Evolutionary conservation across 2,797 vertebrate genomes (phyloP), one percentile per base, ranked within the genome.

Genomic region (Aldrovandia affinis): DNA sequence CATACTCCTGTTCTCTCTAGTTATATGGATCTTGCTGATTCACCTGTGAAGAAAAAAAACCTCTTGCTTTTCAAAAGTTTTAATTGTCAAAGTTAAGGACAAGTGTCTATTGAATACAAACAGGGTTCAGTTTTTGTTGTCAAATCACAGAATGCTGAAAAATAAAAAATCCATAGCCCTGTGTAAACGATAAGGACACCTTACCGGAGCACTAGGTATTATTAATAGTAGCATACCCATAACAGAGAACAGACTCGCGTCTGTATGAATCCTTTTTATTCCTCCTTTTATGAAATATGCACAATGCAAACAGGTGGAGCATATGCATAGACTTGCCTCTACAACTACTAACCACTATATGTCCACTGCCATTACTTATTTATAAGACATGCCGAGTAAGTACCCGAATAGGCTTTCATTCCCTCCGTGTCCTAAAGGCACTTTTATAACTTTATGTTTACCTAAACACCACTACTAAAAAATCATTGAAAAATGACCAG

Each of bases 311-410:
- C 95, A 96, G 94, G 94, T 94, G 94, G 94, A 92, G 94, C 93
- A 94, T 95, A 95, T 95, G 94, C 87, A 88, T 86, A 89, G 94
- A 93, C 93, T 91, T 92, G 94, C 94, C 93, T 93, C 92, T 89
- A 93, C 94, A 89, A 89, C 91, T 93, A 93, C 94, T 95, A 96
- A 96, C 95, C 94, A 79, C 95, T 95, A 95, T 95, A 95, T 90
- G 93, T 96, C 94, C 93, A 95, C 93, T 91, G 89, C 91, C 95
- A 95, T 96, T 94, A 95, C 93, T 95, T 95, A 95, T 96, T 96
- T 95, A 96, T 93, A 95, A 95, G 93, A 93, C 93, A 93, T 93
- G 89, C 91, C 90, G 89, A 93, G 92, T 94, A 93, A 95, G 94
- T 95, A 93, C 93, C 94, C 93, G 92, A 95, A 93, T 93, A 93